phyloP scores from a whole-genome alignment of 2,797 vertebrate species.

The Eulemur albifrons region DNA sequence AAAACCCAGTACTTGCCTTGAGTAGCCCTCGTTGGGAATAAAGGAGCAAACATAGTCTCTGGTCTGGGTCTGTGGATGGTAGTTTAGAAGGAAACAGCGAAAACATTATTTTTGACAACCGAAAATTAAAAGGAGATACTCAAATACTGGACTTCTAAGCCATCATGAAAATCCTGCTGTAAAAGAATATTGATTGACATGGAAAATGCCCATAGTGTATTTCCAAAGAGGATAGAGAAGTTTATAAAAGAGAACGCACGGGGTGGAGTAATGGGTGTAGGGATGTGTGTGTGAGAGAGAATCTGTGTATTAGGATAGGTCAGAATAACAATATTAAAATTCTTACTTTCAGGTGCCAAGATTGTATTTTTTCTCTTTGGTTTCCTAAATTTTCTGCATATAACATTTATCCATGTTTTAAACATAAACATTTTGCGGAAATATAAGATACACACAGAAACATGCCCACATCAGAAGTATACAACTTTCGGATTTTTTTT shows the following conservation, averaged over 20 bases:
- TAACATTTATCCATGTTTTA: background rate
- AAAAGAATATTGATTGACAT: background rate
- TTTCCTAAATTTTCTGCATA: conserved; percentile 1
- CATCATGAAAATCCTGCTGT: conserved; percentile 12
- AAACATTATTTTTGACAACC: conserved; percentile 12
- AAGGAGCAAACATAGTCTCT: background rate
- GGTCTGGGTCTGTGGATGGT: background rate
- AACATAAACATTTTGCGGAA: background rate
- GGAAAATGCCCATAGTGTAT: background rate
- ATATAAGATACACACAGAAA: background rate
- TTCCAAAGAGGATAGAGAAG: background rate
- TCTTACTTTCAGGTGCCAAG: background rate
- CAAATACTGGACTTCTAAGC: background rate
- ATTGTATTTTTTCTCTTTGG: background rate
- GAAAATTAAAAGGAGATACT: background rate
- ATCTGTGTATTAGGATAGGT: background rate
- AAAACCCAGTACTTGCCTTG: background rate
- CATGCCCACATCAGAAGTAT: background rate
- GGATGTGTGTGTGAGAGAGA: no score
- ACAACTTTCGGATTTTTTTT: background rate
- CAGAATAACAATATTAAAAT: background rate
- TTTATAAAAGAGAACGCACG: background rate
- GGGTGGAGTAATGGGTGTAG: background rate
- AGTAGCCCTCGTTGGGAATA: background rate
- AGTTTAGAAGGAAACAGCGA: background rate